Evolutionary conservation across 2,797 vertebrate genomes (phyloP).

Genomic region (Falco peregrinus): DNA sequence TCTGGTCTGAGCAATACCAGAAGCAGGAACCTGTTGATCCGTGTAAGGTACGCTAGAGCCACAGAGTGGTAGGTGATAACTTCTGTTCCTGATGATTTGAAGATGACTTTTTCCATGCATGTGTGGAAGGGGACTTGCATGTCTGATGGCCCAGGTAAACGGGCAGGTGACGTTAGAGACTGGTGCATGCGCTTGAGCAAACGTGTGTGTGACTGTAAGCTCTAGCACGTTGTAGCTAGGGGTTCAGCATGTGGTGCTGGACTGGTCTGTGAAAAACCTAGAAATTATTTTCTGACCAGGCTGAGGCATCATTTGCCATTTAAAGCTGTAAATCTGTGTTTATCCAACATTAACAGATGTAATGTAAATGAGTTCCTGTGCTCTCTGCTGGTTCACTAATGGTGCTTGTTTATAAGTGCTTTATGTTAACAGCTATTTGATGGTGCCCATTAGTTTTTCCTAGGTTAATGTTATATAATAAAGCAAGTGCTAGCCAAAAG

Average conservation of each 20-base stretch:
- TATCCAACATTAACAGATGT: slow-evolving; percentile 38
- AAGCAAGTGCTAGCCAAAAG: slow-evolving; percentile 52
- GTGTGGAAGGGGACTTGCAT: not conserved
- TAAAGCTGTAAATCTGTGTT: slow-evolving; percentile 53
- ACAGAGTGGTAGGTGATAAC: not conserved
- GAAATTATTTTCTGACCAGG: not conserved
- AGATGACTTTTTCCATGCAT: rapidly evolving
- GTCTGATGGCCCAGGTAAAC: not conserved
- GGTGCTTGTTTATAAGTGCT: slow-evolving; percentile 72
- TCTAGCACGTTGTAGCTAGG: not conserved
- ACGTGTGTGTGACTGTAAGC: not conserved
- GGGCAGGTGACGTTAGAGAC: not conserved
- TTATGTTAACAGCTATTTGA: slow-evolving; percentile 73
- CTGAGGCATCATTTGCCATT: not conserved
- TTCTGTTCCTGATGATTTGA: not conserved
- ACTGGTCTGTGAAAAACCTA: not conserved
- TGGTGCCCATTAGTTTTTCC: slow-evolving; percentile 68
- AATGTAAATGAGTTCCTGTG: slow-evolving; percentile 62
- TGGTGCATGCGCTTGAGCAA: rapidly evolving
- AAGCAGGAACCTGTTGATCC: not conserved
- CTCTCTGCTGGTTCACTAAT: slow-evolving; percentile 64
- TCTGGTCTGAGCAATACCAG: not conserved
- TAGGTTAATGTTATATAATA: slow-evolving; percentile 69
- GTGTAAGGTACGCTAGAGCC: rapidly evolving
- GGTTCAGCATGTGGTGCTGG: not conserved